Evolutionary conservation across 2,113 vertebrate genomes (phyloP).

Genomic region (Micromys minutus): DNA sequence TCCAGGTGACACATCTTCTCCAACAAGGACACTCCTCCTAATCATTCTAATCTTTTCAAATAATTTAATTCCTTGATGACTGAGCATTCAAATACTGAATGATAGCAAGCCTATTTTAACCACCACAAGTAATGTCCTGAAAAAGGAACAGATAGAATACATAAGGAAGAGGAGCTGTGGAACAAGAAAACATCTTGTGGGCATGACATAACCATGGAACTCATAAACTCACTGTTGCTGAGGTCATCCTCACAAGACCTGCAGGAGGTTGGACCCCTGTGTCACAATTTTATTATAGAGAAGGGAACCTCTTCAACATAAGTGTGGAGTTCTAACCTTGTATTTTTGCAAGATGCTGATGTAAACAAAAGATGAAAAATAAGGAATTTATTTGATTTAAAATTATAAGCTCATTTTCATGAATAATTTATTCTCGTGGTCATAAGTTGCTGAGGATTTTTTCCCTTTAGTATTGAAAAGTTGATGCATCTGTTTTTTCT

Average conservation of each 20-base stretch:
- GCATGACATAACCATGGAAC: not conserved
- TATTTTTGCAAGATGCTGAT: conserved; percentile 37
- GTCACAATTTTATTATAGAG: not conserved
- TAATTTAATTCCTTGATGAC: not conserved
- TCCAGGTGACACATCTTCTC: not conserved
- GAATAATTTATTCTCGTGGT: not conserved
- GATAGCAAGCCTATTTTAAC: not conserved
- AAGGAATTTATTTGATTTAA: not conserved
- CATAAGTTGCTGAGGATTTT: not conserved
- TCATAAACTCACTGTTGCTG: not conserved
- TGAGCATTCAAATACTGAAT: not conserved
- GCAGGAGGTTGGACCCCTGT: not conserved
- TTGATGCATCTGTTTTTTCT: not conserved
- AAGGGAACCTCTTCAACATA: not conserved
- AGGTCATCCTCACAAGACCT: not conserved
- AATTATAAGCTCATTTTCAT: not conserved
- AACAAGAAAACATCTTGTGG: not conserved
- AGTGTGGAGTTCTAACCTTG: not conserved
- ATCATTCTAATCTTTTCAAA: not conserved
- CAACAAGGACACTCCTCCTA: not conserved
- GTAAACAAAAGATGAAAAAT: not conserved
- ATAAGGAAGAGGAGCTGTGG: not conserved
- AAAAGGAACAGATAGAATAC: not conserved
- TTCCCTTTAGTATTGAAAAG: not conserved
- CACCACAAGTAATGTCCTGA: not conserved